Conservation (phyloP, 2,113 vertebrate genomes). For the Rhynchomys soricoides region DNA sequence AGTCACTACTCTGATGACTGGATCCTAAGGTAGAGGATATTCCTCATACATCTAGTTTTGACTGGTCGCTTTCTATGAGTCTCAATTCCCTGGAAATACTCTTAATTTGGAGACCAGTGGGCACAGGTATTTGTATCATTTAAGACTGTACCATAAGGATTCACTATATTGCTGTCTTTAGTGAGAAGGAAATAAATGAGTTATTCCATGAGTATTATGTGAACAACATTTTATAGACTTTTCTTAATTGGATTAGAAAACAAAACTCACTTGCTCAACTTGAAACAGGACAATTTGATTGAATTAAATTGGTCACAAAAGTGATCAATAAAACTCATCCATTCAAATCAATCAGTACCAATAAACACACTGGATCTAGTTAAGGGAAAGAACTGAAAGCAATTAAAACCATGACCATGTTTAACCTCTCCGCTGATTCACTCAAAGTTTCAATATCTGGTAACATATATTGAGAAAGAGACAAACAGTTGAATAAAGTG, state of each 20-base stretch:
- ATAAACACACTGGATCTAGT: constrained; percentile 66
- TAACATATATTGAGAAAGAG: neutral
- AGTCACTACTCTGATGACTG: neutral
- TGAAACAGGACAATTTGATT: constrained; percentile 55
- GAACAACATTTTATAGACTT: constrained; percentile 27
- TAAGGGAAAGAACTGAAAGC: constrained; percentile 39
- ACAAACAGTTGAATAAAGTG: neutral
- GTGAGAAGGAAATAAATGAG: constrained; percentile 22
- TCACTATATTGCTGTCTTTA: neutral
- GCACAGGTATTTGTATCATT: neutral
- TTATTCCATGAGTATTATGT: neutral
- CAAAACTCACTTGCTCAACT: constrained; percentile 52
- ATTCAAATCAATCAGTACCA: constrained; percentile 72
- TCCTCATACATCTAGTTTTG: neutral
- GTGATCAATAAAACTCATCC: constrained; percentile 71
- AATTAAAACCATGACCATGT: constrained; percentile 47
- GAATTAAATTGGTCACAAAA: constrained; percentile 65
- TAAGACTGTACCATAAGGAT: neutral
- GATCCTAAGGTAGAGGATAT: neutral
- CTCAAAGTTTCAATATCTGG: constrained; percentile 15
- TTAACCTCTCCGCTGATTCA: constrained; percentile 49
- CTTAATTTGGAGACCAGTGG: constrained; percentile 33
- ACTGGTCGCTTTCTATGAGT: constrained; percentile 1
- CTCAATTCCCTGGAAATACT: neutral
- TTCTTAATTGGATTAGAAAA: constrained; percentile 65